phyloP scores from a whole-genome alignment of 2,113 vertebrate genomes.

The Paradoxurus hermaphroditus region DNA sequence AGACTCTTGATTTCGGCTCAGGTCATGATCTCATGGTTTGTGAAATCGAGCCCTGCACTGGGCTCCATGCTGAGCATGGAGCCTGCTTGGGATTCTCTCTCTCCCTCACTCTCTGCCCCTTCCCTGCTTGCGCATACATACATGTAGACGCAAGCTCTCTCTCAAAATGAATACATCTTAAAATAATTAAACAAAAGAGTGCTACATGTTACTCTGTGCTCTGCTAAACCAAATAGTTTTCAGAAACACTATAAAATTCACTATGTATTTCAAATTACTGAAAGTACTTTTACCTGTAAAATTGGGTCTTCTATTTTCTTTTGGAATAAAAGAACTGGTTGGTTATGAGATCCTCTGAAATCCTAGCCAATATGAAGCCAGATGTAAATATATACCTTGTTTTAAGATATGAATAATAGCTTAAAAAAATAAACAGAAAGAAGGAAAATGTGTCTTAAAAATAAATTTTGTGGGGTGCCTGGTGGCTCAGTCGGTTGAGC shows the following conservation, averaged over 20 bases:
- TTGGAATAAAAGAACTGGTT: not conserved
- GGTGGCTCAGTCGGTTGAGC: not conserved
- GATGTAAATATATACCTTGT: not conserved
- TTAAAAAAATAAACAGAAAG: not conserved
- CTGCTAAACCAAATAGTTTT: not conserved
- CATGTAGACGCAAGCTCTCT: too few relatives aligned
- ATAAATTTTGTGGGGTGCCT: not conserved
- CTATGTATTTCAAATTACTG: conserved; percentile 28
- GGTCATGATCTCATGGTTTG: too few relatives aligned
- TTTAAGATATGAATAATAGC: conserved; percentile 23
- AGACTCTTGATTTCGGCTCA: too few relatives aligned
- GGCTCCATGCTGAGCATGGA: too few relatives aligned
- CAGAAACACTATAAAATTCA: conserved; percentile 17
- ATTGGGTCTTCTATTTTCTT: not conserved
- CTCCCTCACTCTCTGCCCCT: too few relatives aligned
- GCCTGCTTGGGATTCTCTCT: too few relatives aligned
- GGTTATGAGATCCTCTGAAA: conserved; percentile 21
- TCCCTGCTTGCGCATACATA: too few relatives aligned
- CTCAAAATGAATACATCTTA: too few relatives aligned
- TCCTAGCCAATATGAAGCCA: not conserved
- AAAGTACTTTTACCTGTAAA: conserved; percentile 23
- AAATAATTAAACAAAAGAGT: not conserved
- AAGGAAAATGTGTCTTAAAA: not conserved
- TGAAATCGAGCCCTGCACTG: too few relatives aligned
- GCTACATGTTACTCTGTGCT: conserved; percentile 9